Evolutionary conservation across 1,140 invertebrate genomes (phyloP), one percentile per base, ranked within the genome.

Genomic region (Dendroctonus valens): DNA sequence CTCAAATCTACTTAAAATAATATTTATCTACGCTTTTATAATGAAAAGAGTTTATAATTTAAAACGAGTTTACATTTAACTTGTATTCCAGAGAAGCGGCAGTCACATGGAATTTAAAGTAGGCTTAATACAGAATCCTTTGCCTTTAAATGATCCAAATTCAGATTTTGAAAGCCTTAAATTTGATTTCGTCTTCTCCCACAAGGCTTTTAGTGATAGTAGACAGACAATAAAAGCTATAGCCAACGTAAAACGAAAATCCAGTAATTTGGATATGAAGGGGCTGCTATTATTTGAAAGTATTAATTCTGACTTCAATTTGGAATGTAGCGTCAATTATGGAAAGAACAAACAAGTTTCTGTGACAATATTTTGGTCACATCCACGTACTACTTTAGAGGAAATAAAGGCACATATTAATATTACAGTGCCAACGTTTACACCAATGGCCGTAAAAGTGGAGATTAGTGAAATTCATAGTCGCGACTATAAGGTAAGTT

Each of bases 391-490:
- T 0, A 75, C 77, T 5, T 71, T 85, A 14, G 82, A 87, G 66
- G 77, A 79, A 5, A 77, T 87, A 38, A 85, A 88, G 73, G 81
- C 80, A 5, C 82, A 83, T 50, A 78, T 85, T 41, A 87, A 87
- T 71, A 70, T 89, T 3, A 85, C 83, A 0, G 79, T 88, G 38
- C 86, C 87, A 0, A 83, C 83, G 41, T 85, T 85, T 51, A 82
- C 83, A 51, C 85, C 87, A 0, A 83, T 88, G 79, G 70, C 85
- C 0, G 70, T 84, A 6, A 77, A 80, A 38, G 69, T 80, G 0
- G 81, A 83, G 59, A 76, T 89, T n/a, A 81, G 77, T 0, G 87
- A 89, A 73, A 83, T 83, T 69, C 72, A 73, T 2, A 72, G 74
- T 15, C 80, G 81, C 11, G 82, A 86, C 48, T 89, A 86, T 71